Evolutionary conservation across 2,888 invertebrate species (phyloP).

Genomic region (Lydus trimaculatus): DNA sequence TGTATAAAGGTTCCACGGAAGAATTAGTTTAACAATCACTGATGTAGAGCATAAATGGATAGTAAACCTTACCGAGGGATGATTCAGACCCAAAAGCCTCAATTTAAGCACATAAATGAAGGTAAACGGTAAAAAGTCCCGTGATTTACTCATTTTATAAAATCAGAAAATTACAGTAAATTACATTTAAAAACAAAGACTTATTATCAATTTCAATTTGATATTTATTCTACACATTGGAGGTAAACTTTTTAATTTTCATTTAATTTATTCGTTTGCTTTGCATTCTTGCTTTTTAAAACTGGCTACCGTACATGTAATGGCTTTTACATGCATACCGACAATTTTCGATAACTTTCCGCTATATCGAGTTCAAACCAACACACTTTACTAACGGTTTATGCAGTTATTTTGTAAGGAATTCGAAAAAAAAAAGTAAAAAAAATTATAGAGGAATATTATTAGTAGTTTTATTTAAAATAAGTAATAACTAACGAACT

Average conservation of each 20-base stretch:
- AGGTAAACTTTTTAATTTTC: background rate
- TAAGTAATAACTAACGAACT: slow-evolving; percentile 37
- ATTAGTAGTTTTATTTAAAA: slow-evolving; percentile 32
- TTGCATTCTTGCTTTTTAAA: background rate
- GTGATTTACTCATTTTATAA: too few species aligned
- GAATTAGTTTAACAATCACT: too few species aligned
- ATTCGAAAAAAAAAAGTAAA: slow-evolving; percentile 36
- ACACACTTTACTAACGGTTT: slow-evolving; percentile 45
- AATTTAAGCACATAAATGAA: too few species aligned
- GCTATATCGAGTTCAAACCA: slow-evolving; percentile 44
- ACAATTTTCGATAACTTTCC: slow-evolving; percentile 42
- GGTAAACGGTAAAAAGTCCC: too few species aligned
- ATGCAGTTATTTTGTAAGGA: slow-evolving; percentile 44
- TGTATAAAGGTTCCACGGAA: too few species aligned
- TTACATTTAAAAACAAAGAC: too few species aligned
- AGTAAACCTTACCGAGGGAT: too few species aligned
- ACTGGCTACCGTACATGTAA: background rate
- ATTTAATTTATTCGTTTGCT: background rate
- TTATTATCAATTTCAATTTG: too few species aligned
- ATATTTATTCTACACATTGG: background rate
- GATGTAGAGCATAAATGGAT: too few species aligned
- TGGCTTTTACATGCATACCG: slow-evolving; percentile 10
- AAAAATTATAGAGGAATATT: slow-evolving; percentile 27
- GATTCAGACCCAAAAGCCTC: too few species aligned
- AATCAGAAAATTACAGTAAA: too few species aligned